phyloP scores from a whole-genome alignment of 2,113 vertebrate species.

The Callipepla californica region DNA sequence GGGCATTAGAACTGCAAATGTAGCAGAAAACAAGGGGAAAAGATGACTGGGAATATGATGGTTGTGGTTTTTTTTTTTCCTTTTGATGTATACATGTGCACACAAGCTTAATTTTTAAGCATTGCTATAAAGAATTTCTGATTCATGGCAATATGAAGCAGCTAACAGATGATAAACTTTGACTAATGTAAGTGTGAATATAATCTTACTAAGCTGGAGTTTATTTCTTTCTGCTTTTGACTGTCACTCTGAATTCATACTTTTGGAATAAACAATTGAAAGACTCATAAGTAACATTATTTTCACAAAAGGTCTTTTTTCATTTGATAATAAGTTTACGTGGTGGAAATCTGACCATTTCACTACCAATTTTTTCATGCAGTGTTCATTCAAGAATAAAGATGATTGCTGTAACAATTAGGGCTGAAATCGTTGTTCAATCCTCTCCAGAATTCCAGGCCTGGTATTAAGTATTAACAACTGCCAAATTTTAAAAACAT shows the following conservation, averaged over 20 bases:
- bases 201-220: background rate
- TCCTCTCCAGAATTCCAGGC: background rate
- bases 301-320: background rate
- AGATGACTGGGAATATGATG: background rate
- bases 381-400: background rate
- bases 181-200: background rate
- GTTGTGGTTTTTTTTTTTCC: background rate
- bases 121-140: background rate
- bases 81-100: background rate
- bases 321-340: background rate
- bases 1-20: background rate
- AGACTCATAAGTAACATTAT: background rate
- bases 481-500: background rate
- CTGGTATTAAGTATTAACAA: background rate
- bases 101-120: rapidly evolving
- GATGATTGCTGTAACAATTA: background rate
- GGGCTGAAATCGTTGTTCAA: background rate
- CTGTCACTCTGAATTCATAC: background rate
- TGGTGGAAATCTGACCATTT: background rate
- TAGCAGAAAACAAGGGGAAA: background rate
- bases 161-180: background rate
- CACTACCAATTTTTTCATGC: background rate
- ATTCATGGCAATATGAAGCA: background rate
- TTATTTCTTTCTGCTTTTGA: background rate
- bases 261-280: background rate